These are phyloP conservation scores for Caranx ignobilis DNA, from an alignment of 2,113 vertebrate genomes.

Conservation along the genomic window DNA sequence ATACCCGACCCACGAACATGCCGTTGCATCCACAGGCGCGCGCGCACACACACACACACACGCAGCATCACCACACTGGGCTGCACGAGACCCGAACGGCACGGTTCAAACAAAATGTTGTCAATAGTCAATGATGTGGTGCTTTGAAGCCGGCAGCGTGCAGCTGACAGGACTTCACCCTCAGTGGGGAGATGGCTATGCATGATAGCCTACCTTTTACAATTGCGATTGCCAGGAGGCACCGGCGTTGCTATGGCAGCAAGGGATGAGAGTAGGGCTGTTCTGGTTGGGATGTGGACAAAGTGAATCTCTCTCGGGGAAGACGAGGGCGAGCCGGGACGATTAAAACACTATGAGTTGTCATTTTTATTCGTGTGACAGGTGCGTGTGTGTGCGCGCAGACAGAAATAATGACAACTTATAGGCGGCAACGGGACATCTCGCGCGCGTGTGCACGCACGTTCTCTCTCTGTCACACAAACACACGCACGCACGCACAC, in stretches of 20 bases:
- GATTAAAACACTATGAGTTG: slow-evolving; percentile 67
- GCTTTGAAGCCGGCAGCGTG: slow-evolving; percentile 27
- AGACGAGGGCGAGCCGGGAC: slow-evolving; percentile 64
- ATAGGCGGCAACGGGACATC: slow-evolving; percentile 69
- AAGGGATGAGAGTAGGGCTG: slow-evolving; percentile 81
- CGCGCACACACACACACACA: not conserved
- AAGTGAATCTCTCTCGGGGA: slow-evolving; percentile 68
- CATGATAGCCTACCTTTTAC: slow-evolving; percentile 73
- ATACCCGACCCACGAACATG: slow-evolving; percentile 66
- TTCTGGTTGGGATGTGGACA: slow-evolving; percentile 79
- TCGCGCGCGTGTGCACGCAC: slow-evolving; percentile 52
- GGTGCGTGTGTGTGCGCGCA: slow-evolving; percentile 34
- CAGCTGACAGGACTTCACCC: slow-evolving; percentile 74
- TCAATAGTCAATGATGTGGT: slow-evolving; percentile 51
- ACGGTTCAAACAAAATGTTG: slow-evolving; percentile 43
- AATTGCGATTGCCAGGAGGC: slow-evolving; percentile 78
- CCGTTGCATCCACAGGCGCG: slow-evolving; percentile 67
- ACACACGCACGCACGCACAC: slow-evolving; percentile 44
- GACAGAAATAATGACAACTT: slow-evolving; percentile 63
- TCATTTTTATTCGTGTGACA: slow-evolving; percentile 49
- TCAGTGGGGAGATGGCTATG: slow-evolving; percentile 54
- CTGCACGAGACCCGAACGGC: slow-evolving; percentile 32
- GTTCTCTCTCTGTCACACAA: slow-evolving; percentile 26
- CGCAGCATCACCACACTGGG: slow-evolving; percentile 40
- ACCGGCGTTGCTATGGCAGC: slow-evolving; percentile 89